These are phyloP conservation scores for Tretioscincus oriximinensis DNA, from an alignment of 2,113 vertebrate species.

Conservation along the genomic window DNA sequence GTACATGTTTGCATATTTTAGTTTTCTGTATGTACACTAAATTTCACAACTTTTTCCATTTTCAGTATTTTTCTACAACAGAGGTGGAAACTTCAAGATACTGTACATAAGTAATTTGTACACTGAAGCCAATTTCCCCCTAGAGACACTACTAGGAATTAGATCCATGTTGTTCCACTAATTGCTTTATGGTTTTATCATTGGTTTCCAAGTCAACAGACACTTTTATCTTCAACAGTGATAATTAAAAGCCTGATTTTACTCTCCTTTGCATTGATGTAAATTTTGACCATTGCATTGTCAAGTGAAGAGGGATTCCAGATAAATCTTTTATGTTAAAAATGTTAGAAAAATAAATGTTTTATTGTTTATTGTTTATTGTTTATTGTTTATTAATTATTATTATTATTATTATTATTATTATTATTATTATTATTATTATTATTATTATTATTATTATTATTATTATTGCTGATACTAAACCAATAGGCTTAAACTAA, in stretches of 20 bases:
- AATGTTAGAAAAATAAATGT: conserved; percentile 10
- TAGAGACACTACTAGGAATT: conserved; percentile 3
- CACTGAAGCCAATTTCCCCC: background rate
- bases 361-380: too few species aligned
- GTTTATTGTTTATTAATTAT: too few species aligned
- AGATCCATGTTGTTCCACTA: background rate
- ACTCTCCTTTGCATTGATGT: background rate
- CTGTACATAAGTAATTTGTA: conserved; percentile 18
- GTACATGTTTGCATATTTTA: too few species aligned
- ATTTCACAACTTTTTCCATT: conserved; percentile 3
- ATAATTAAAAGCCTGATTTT: conserved; percentile 15
- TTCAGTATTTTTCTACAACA: background rate
- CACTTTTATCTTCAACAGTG: conserved; percentile 17
- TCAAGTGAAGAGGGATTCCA: background rate
- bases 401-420: too few species aligned
- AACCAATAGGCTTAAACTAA: too few species aligned
- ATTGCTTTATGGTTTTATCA: conserved; percentile 14
- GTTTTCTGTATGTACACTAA: background rate
- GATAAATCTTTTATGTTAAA: background rate
- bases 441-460: too few species aligned
- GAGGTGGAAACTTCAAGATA: conserved; percentile 8
- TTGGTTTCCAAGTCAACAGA: background rate
- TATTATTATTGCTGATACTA: too few species aligned
- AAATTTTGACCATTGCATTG: background rate
- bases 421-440: too few species aligned